Conservation (phyloP, 53 echinoderm and acorn worm genomes). For the Luidia sarsii region DNA sequence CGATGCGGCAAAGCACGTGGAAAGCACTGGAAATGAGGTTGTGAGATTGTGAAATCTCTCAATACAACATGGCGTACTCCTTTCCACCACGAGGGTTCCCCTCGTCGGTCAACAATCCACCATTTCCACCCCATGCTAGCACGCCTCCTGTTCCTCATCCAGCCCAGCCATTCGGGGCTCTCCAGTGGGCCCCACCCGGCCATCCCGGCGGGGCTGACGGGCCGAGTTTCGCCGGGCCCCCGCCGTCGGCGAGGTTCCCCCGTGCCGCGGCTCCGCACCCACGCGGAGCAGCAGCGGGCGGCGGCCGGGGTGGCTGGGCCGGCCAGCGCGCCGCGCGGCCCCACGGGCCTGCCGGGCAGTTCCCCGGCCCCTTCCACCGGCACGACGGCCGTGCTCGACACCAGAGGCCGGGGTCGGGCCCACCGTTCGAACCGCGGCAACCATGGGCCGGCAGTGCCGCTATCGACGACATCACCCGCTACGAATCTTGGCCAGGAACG, state of each 20-base stretch:
- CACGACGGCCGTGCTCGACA: neutral
- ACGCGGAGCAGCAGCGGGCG: neutral
- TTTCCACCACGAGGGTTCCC: slow-evolving; percentile 60
- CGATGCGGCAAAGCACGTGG: neutral
- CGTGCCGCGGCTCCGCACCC: neutral
- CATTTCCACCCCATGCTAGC: neutral
- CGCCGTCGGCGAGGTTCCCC: slow-evolving; percentile 8
- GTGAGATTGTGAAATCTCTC: too few relatives aligned
- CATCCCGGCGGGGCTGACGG: neutral
- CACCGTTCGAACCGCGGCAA: neutral
- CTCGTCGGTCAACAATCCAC: neutral
- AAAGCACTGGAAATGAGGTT: neutral
- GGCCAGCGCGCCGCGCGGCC: slow-evolving; percentile 1
- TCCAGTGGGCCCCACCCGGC: neutral
- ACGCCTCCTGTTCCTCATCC: slow-evolving; percentile 15
- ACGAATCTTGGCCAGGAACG: slow-evolving; percentile 25
- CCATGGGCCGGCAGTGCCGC: neutral
- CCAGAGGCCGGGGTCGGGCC: neutral
- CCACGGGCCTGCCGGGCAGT: neutral
- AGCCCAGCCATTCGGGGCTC: neutral
- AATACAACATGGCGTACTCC: slow-evolving; percentile 56
- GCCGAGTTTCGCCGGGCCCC: neutral
- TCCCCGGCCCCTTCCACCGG: neutral
- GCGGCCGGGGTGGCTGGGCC: neutral
- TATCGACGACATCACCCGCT: slow-evolving; percentile 1